These are phyloP conservation scores for Harpagoxenus sublaevis DNA, from an alignment of 2,888 invertebrate genomes.

Conservation along the genomic window DNA sequence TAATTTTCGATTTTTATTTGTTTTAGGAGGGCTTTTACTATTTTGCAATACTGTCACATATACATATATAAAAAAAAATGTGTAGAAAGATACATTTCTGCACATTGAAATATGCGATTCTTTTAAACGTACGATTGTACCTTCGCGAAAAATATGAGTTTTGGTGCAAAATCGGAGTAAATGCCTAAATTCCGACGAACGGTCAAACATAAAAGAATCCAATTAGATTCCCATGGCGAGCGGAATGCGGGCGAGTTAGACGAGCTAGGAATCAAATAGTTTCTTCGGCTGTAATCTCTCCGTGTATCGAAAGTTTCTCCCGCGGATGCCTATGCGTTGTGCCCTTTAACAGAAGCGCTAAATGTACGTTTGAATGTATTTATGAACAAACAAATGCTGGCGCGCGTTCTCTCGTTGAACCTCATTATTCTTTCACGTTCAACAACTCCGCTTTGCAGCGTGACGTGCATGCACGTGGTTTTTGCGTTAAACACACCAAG, in stretches of 20 bases:
- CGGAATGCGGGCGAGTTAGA: conserved; percentile 36
- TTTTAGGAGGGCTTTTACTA: not conserved
- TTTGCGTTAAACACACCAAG: conserved; percentile 10
- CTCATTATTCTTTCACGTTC: conserved; percentile 25
- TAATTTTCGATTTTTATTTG: not conserved
- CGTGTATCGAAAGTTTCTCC: conserved; percentile 18
- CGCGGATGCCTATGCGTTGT: not conserved
- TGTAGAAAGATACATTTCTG: not conserved
- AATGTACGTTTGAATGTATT: conserved; percentile 20
- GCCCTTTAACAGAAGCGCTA: not conserved
- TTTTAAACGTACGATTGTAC: not conserved
- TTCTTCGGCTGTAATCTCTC: conserved; percentile 36
- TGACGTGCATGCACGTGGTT: not conserved
- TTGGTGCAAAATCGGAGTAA: not conserved
- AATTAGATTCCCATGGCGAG: conserved; percentile 24
- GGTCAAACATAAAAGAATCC: conserved; percentile 17
- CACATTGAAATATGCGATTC: too few relatives aligned
- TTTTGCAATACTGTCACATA: not conserved
- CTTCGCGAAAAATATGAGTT: not conserved
- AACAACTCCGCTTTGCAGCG: not conserved
- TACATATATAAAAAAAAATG: not conserved
- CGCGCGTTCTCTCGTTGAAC: not conserved
- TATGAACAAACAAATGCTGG: not conserved
- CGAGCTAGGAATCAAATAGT: conserved; percentile 43
- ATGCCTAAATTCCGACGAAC: conserved; percentile 10